Evolutionary conservation across 2,113 vertebrate genomes (phyloP), one percentile per base, ranked within the genome.

Genomic region (Eolophus roseicapilla): DNA sequence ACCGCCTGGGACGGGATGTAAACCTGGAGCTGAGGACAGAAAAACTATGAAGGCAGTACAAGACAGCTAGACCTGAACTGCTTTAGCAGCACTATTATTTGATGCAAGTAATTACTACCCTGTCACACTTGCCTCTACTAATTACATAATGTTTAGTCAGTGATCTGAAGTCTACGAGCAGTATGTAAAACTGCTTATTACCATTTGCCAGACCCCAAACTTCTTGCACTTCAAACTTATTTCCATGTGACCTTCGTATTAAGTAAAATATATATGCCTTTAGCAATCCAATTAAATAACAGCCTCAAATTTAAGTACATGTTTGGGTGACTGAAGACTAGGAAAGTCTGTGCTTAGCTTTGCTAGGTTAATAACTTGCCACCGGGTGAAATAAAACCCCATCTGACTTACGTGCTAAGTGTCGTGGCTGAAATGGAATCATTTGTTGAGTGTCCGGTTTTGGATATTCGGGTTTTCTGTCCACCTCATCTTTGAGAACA

Each of bases 391-490:
- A 43, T 9, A 7, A 5, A 70, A 44, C 21, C 75, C 10, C 71
- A 83, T 27, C 74, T 78, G 88, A 98, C 99, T 97, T 98, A 99
- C 99, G 99, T 92, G 99, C 99, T 88, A 99, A 98, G 96, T 99
- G 99, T 85, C 99, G 98, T 37, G 99, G 99, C 98, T 99, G 99
- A 95, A 99, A 99, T 70, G 99, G 99, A 97, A 99, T 99, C 99
- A 99, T 99, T 95, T 99, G 99, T 83, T 99, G 99, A 39, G 99
- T 99, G 97, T 99, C 99, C 21, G 99, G 99, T 97, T 99, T 99
- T 39, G 99, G 99, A 96, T 99, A 99, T 84, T 99, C 99, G 0
- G 99, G 99, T 97, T 99, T 99, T 91, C 99, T 98, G 96, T 99
- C 99, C 2, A 97, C 98, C 95, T 99, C 99, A 33, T 99, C 99